Percentiles rank a stretch among this genome's conserved stretches.
Evolutionary conservation across 2,113 vertebrate species (phyloP).

Genomic region (Apteryx owenii): DNA sequence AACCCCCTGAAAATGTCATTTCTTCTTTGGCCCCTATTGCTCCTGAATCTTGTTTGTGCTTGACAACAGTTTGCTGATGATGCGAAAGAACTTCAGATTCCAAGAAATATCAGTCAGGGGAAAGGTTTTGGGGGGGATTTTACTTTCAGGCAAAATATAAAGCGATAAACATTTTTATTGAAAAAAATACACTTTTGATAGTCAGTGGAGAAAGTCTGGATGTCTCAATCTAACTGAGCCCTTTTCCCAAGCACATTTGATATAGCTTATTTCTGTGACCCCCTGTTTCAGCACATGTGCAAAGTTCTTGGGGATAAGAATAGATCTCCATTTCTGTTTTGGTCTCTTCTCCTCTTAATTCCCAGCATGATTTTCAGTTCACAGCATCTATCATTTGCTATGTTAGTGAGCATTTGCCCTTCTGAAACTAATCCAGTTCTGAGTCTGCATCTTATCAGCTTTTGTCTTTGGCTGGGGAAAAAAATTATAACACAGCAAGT

Average conservation of each 20-base stretch:
- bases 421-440: not conserved
- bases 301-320: not conserved
- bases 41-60: not conserved
- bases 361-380: not conserved
- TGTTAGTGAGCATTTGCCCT: not conserved
- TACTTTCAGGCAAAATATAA: not conserved
- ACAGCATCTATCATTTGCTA: not conserved
- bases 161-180: not conserved
- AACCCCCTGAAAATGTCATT: not conserved
- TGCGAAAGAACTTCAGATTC: not conserved
- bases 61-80: not conserved
- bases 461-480: not conserved
- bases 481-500: accelerated
- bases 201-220: not conserved
- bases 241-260: not conserved
- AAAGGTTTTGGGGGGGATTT: not conserved
- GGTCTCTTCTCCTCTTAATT: not conserved
- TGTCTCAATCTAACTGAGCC: not conserved
- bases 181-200: not conserved
- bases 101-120: not conserved
- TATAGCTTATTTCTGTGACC: not conserved
- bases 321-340: not conserved
- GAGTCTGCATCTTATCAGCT: not conserved
- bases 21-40: not conserved
- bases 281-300: not conserved